These are phyloP conservation scores for Zapus hudsonius DNA, from an alignment of 2,113 vertebrate genomes.

Conservation along the genomic window DNA sequence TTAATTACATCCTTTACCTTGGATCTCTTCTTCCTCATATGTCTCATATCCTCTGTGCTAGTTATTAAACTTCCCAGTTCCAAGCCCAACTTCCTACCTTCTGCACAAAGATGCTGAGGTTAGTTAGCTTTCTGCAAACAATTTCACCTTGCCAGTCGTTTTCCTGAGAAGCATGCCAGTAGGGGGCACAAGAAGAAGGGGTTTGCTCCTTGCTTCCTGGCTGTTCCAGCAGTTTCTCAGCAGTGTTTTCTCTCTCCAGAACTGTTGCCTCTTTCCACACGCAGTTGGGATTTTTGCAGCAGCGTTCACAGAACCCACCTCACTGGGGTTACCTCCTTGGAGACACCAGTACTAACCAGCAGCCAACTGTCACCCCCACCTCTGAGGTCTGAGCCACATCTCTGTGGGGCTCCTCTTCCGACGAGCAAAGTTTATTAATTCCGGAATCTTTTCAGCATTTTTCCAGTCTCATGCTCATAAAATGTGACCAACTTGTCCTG, in stretches of 20 bases:
- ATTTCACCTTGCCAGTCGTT: neutral
- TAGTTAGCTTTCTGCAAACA: neutral
- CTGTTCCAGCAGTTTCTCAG: neutral
- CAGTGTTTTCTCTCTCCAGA: neutral
- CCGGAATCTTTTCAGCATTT: neutral
- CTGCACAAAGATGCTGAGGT: neutral
- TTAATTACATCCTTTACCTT: neutral
- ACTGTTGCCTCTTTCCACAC: rapidly evolving
- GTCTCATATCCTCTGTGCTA: neutral
- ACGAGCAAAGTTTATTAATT: neutral
- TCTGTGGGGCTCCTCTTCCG: neutral
- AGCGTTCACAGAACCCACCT: neutral
- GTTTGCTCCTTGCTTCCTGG: neutral
- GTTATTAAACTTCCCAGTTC: neutral
- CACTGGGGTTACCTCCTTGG: neutral
- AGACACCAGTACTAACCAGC: neutral
- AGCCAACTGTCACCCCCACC: neutral
- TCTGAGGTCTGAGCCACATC: neutral
- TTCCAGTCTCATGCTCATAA: neutral
- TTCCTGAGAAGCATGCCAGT: neutral
- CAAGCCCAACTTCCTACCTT: neutral
- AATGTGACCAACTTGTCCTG: neutral
- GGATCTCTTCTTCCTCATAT: neutral
- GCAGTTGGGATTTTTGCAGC: neutral
- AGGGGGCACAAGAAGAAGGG: neutral